Evolutionary conservation across 2,113 vertebrate genomes (phyloP).

Genomic region (Ctenomys sociabilis): DNA sequence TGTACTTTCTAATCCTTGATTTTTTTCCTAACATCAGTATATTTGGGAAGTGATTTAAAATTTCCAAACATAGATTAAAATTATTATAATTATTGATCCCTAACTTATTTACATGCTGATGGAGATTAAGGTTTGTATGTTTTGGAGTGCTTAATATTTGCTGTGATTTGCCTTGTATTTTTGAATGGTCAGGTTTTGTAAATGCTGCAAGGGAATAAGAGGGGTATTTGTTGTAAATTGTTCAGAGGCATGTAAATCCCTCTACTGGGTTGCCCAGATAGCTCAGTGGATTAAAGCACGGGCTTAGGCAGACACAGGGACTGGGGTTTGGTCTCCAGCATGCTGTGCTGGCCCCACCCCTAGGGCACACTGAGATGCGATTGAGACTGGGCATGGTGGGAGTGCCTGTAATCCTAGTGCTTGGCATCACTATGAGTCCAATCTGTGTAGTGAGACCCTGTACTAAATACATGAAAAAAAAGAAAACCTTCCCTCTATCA

Average conservation of each 20-base stretch:
- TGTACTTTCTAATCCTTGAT: background rate
- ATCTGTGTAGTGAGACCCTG: too few species aligned
- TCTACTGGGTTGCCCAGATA: background rate
- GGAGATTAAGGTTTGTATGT: background rate
- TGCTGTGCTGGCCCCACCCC: too few species aligned
- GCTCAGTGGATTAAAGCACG: too few species aligned
- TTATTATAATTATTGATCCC: background rate
- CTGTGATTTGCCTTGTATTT: background rate
- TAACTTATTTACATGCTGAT: background rate
- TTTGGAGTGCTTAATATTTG: background rate
- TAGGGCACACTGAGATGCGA: too few species aligned
- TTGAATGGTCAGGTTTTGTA: background rate
- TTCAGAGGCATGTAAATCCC: background rate
- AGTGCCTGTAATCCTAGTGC: too few species aligned
- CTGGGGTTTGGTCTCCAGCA: too few species aligned
- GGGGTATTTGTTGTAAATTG: background rate
- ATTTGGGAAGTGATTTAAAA: background rate
- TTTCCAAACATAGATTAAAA: background rate
- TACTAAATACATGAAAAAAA: background rate
- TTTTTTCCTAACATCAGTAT: background rate
- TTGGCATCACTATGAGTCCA: too few species aligned
- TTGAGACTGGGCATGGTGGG: too few species aligned
- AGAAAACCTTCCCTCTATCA: background rate
- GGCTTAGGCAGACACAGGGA: too few species aligned
- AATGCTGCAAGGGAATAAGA: background rate